phyloP scores from a whole-genome alignment of 2,797 vertebrate species.

The Mus spretus region DNA sequence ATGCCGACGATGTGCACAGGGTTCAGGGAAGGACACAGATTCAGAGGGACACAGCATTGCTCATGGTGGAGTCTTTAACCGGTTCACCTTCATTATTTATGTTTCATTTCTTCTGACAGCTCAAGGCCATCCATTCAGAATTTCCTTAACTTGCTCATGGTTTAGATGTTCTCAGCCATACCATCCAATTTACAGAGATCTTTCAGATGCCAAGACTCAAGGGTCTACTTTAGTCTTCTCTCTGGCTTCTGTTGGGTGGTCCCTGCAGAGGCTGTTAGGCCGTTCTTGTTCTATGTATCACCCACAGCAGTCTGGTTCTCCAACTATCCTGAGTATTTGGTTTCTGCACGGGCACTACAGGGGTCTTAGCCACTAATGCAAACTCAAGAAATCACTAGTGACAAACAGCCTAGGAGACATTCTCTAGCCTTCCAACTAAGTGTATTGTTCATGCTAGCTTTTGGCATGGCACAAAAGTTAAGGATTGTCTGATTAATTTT shows the following conservation, averaged over 20 bases:
- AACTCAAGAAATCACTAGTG: background rate
- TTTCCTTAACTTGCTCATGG: background rate
- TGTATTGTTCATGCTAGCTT: background rate
- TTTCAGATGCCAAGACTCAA: background rate
- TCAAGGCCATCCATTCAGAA: background rate
- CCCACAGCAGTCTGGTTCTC: too few relatives aligned
- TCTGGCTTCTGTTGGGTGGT: background rate
- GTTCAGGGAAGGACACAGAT: background rate
- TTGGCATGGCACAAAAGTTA: background rate
- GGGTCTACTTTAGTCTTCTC: background rate
- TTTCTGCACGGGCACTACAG: background rate
- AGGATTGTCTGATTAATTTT: background rate
- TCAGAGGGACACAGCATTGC: background rate
- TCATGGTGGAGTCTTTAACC: background rate
- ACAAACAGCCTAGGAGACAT: background rate
- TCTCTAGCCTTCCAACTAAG: background rate
- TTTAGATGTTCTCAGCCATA: background rate
- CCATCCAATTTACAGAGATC: background rate
- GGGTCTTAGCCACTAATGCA: background rate
- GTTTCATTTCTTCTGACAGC: background rate
- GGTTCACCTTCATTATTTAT: background rate
- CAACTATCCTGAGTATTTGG: background rate
- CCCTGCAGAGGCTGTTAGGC: background rate
- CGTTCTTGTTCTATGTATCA: background rate
- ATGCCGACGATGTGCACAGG: background rate